These are phyloP conservation scores for Julus scandinavius DNA, from an alignment of 2,888 invertebrate genomes.

Conservation along the genomic window DNA sequence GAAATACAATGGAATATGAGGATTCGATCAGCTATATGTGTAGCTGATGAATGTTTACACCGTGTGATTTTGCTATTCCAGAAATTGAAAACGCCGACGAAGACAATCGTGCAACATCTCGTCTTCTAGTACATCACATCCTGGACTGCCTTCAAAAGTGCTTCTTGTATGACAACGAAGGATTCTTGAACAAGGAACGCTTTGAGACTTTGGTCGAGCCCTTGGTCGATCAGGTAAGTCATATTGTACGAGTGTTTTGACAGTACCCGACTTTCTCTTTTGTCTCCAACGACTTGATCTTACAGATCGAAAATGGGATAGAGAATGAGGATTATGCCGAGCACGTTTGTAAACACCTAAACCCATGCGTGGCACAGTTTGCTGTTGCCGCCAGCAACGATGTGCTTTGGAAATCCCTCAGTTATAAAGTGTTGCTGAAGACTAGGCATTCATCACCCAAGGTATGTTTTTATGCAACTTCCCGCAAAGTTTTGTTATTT, in stretches of 20 bases:
- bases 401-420: constrained; percentile 87
- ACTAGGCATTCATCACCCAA: constrained; percentile 80
- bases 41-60: not conserved
- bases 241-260: not conserved
- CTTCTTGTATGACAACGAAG: constrained; percentile 84
- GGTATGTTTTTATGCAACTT: constrained; percentile 68
- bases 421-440: constrained; percentile 89
- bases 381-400: constrained; percentile 86
- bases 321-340: constrained; percentile 72
- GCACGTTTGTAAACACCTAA: constrained; percentile 73
- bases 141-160: constrained; percentile 80
- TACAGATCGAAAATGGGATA: constrained; percentile 77
- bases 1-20: too few relatives aligned
- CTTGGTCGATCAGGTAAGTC: constrained; percentile 80
- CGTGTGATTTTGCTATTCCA: not conserved
- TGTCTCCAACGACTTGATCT: not conserved
- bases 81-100: not conserved
- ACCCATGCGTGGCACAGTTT: constrained; percentile 84
- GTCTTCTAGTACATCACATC: constrained; percentile 76
- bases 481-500: too few relatives aligned
- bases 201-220: constrained; percentile 88
- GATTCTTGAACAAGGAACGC: constrained; percentile 84
- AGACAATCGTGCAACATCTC: constrained; percentile 61
- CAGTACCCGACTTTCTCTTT: not conserved
- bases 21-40: too few relatives aligned